Evolutionary conservation across 2,113 vertebrate species (phyloP), one percentile per base, ranked within the genome.

Genomic region (Nanger granti): DNA sequence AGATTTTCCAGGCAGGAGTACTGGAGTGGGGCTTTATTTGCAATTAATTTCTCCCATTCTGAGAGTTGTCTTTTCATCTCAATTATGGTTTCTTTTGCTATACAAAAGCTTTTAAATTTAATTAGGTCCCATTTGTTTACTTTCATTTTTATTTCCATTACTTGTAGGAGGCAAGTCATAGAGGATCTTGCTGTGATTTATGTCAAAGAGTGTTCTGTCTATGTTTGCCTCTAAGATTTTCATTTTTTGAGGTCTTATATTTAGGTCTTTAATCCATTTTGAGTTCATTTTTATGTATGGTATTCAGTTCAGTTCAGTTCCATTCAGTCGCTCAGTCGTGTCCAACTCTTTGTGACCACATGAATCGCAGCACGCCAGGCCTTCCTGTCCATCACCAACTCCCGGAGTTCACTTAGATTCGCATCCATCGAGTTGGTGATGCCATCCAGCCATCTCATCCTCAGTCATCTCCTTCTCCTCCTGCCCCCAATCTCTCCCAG

Each of bases 381-480:
- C 57, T 59, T 4, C 24, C 57, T 59, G 57, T 59, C 57, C 57
- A 59, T 59, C 57, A 59, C 24, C 24, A 59, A 59, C 4, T 11
- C 57, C 24, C 4, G 4, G 9, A 26, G 24, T 26, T 26, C 57
- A 26, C 24, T 11, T 0, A 59, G 3, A 26, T 9, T 26, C 57
- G 10, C 1, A 0, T 11, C 57, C 57, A 59, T 11, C 0, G 4
- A 59, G 57, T 59, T 18, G 0, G 57, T 10, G 4, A 59, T 59
- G 24, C 24, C 24, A 59, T 59, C 57, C 9, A 26, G 4, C 24
- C 57, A 59, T 59, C 57, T 59, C 57, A 59, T 59, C 57, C 24
- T 59, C 57, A 4, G 57, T 59, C 57, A 0, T 26, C 57, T 24
- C 57, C 57, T 59, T 26, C 24, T 59, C 57, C 9, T 59, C 57